These are phyloP conservation scores for Lochmaea crataegi DNA, from an alignment of 2,888 invertebrate species.

Conservation along the genomic window DNA sequence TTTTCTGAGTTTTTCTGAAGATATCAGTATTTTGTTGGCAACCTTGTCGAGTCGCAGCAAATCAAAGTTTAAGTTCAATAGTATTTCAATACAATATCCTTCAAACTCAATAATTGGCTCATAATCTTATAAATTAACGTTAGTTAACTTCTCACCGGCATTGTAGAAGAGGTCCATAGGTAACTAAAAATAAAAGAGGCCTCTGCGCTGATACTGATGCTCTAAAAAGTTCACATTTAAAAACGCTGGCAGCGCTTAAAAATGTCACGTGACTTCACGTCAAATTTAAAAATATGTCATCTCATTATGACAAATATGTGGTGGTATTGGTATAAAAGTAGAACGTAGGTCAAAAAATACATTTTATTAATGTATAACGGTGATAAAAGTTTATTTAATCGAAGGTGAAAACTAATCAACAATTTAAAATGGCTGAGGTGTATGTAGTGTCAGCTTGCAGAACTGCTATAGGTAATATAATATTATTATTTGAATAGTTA, in stretches of 20 bases:
- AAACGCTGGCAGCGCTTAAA: neutral
- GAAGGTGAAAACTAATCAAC: conserved; percentile 3
- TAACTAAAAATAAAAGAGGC: too few relatives aligned
- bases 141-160: too few relatives aligned
- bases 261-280: neutral
- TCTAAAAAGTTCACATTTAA: too few relatives aligned
- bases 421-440: conserved; percentile 61
- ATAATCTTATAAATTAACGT: too few relatives aligned
- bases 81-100: too few relatives aligned
- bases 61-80: too few relatives aligned
- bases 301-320: neutral
- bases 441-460: conserved; percentile 83
- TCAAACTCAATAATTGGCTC: too few relatives aligned
- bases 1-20: too few relatives aligned
- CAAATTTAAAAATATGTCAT: conserved; percentile 6
- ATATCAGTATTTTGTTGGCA: too few relatives aligned
- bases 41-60: too few relatives aligned
- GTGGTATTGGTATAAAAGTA: neutral
- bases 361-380: conserved; percentile 4
- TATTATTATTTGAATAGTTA: conserved; percentile 46
- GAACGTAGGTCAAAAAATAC: neutral
- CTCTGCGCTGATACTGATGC: too few relatives aligned
- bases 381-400: neutral
- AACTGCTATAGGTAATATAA: conserved; percentile 82
- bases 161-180: too few relatives aligned